Evolutionary conservation across 2,888 invertebrate genomes (phyloP), one percentile per base, ranked within the genome.

Genomic region (Rambutsinella grinnellia): DNA sequence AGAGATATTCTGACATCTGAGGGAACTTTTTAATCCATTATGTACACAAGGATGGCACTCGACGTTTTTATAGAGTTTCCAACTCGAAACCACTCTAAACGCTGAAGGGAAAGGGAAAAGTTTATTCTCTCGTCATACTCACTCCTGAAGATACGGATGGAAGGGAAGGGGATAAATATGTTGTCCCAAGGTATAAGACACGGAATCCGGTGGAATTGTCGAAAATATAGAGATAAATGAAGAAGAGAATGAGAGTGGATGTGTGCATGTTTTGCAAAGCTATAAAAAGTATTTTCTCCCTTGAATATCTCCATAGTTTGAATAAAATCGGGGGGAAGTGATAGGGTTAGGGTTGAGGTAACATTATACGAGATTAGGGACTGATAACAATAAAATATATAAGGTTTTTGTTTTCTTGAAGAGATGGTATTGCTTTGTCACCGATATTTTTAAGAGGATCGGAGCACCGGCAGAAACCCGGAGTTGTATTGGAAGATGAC

Each of bases 191-290:
- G 36, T 5, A 36, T 36, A 5, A 36, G 5, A 36, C 13, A 36
- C 36, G 36, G 13, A 36, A 36, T 8, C 5, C 36, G 36, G 36
- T 8, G 36, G 36, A 36, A 36, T 5, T 36, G 36, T 13, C 13
- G 6, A 36, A 36, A 36, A 36, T 36, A 13, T 36, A 36, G n/a
- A n/a, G 36, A 36, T 36, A 27, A 68, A 75, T 75, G 58, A n/a
- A 17, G 21, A 83, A 95, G 89, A 58, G 94, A 94, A 89, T 95
- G 95, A 81, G 36, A 94, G 93, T 66, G 94, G 94, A 83, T 94
- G 93, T 85, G 94, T 94, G 61, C 95, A 90, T 71, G 95, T 95
- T 88, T 94, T 94, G 87, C 95, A 94, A 80, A 8, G 6, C 13
- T 36, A 36, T 13, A 36, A 5, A 36, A 36, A 8, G n/a, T 36